phyloP scores from a whole-genome alignment of 2,797 vertebrate genomes.

The Allobates femoralis region DNA sequence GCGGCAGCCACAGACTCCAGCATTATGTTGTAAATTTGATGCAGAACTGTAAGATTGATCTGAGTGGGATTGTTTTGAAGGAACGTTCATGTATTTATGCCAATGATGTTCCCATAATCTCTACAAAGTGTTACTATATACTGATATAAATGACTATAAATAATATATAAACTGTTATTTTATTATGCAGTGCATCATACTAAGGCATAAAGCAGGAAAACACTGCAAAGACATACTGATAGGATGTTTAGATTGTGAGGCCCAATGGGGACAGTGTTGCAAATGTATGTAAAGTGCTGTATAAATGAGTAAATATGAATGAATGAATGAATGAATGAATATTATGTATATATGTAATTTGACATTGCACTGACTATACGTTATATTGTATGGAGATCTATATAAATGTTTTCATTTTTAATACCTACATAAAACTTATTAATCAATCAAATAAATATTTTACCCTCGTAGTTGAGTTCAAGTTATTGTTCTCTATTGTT shows the following conservation, averaged over 20 bases:
- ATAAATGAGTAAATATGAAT: too few species aligned
- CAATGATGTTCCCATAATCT: neutral
- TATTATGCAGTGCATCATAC: too few species aligned
- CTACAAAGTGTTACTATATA: too few species aligned
- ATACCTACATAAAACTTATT: neutral
- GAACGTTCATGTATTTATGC: neutral
- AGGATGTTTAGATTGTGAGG: too few species aligned
- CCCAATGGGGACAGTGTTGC: too few species aligned
- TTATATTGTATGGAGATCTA: neutral
- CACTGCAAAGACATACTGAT: too few species aligned
- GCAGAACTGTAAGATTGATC: neutral
- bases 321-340: too few species aligned
- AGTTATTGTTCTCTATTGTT: neutral
- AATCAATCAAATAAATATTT: neutral
- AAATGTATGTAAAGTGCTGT: too few species aligned
- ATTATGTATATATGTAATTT: too few species aligned
- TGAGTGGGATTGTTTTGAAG: neutral
- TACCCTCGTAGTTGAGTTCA: neutral
- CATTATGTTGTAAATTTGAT: neutral
- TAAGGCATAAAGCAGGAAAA: too few species aligned
- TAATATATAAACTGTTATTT: too few species aligned
- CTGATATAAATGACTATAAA: too few species aligned
- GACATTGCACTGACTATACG: neutral
- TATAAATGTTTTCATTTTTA: neutral
- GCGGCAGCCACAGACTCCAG: neutral